Evolutionary conservation across 2,888 invertebrate genomes (phyloP), one percentile per base, ranked within the genome.

Genomic region (Lacanobia wlatinum): DNA sequence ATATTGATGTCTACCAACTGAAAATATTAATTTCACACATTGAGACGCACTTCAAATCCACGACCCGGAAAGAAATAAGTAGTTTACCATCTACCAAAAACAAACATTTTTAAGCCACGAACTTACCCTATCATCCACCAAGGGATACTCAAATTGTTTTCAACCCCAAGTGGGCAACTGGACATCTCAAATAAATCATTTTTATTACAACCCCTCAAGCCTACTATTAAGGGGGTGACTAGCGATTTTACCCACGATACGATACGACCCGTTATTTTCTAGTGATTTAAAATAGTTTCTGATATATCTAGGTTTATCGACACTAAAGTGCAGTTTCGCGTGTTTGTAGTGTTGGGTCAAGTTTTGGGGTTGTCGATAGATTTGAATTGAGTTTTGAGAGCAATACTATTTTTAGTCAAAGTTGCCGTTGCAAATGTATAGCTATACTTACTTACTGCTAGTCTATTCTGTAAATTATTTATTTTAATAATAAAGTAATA

Each of bases 151-250:
- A 94, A 95, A 95, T 96, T 95, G 94, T 96, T 96, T 95, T 92
- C 91, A 89, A 92, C 94, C 95, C 94, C 92, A 91, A 92, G 91
- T 91, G 88, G 90, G 86, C 53, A 69, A 60, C 91, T 93, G 95
- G 95, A 94, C 95, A 94, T 94, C 90, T 91, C 90, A 89, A 89
- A 95, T 96, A 95, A 96, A 96, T 96, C 95, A 95, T 95, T 94
- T 95, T 95, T 95, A 94, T 93, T 93, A 92, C 92, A 88, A 87
- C 90, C 89, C 90, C 90, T 87, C 84, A 78, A 76, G 79, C 88
- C 91, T 81, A 70, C 88, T 87, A 87, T 87, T 84, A 88, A 81
- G 90, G 91, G 90, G 91, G 91, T 93, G 93, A 93, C 92, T 90
- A 83, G 92, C 92, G 88, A 90, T 92, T 92, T 90, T 83, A 82